Conservation (phyloP, 1,140 invertebrate species). For the Sinella curviseta region DNA sequence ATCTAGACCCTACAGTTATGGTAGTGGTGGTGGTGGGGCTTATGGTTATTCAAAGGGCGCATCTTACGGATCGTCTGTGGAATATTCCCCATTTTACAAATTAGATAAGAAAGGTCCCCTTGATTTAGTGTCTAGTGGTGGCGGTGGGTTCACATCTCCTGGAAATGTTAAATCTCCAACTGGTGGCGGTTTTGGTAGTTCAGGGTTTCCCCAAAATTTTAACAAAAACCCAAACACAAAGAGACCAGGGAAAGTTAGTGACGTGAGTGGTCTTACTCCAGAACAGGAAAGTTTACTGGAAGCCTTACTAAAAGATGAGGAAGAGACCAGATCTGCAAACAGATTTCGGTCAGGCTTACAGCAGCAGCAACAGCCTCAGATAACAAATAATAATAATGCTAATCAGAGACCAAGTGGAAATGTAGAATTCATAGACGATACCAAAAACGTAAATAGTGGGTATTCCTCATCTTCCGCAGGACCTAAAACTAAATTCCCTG, state of each 20-base stretch:
- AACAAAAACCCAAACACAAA: not conserved
- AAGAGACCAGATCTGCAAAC: slow-evolving; percentile 10
- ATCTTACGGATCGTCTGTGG: slow-evolving; percentile 6
- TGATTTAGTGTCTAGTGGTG: slow-evolving; percentile 62
- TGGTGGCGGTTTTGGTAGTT: slow-evolving; percentile 9
- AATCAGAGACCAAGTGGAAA: not conserved
- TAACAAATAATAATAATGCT: not conserved
- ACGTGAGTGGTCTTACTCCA: slow-evolving; percentile 32
- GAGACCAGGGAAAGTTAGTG: slow-evolving; percentile 1
- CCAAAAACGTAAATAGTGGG: not conserved
- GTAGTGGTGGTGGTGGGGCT: not conserved
- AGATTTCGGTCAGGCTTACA: not conserved
- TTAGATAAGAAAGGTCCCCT: slow-evolving; percentile 17
- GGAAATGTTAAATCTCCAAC: not conserved
- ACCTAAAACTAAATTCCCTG: slow-evolving; percentile 3
- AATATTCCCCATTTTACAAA: not conserved
- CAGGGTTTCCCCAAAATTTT: no score
- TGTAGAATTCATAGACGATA: not conserved
- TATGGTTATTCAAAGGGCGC: not conserved
- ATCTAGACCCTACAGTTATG: slow-evolving; percentile 19
- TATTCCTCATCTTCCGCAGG: not conserved
- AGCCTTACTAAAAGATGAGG: slow-evolving; percentile 37
- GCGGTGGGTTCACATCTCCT: slow-evolving; percentile 55
- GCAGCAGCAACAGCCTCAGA: not conserved
- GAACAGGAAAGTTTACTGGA: slow-evolving; percentile 36